These are phyloP conservation scores for Selenia dentaria DNA, from an alignment of 2,888 invertebrate species.

Conservation along the genomic window DNA sequence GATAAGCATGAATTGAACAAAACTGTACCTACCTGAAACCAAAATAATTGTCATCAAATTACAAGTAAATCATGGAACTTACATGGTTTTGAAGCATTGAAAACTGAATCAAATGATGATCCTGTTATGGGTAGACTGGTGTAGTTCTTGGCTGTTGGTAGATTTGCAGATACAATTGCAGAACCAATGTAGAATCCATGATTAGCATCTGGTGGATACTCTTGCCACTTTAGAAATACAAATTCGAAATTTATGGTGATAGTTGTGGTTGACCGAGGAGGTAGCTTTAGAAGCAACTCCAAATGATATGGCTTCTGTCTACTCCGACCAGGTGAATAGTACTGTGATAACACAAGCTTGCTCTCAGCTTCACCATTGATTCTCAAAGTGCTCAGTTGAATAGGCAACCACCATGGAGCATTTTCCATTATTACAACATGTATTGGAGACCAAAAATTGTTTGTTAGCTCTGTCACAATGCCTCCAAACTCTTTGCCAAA, in stretches of 20 bases:
- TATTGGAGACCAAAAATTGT: slow-evolving; percentile 90
- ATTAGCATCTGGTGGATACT: slow-evolving; percentile 99
- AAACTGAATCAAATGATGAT: slow-evolving; percentile 86
- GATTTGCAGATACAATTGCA: slow-evolving; percentile 90
- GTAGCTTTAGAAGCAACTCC: slow-evolving; percentile 92
- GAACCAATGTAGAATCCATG: slow-evolving; percentile 98
- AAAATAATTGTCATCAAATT: too few species aligned
- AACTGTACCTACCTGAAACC: too few species aligned
- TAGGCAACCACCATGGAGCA: slow-evolving; percentile 95
- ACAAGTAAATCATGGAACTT: too few species aligned
- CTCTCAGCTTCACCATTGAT: slow-evolving; percentile 86
- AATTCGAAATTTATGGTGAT: slow-evolving; percentile 96
- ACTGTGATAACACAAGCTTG: slow-evolving; percentile 83
- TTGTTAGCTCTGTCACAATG: slow-evolving; percentile 93
- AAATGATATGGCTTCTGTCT: slow-evolving; percentile 94
- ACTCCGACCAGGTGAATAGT: slow-evolving; percentile 91
- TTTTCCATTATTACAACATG: slow-evolving; percentile 94
- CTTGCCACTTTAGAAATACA: slow-evolving; percentile 98
- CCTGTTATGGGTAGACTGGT: slow-evolving; percentile 90
- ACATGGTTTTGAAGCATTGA: slow-evolving; percentile 86
- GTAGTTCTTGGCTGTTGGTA: slow-evolving; percentile 92
- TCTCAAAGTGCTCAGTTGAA: slow-evolving; percentile 95
- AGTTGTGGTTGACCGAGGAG: slow-evolving; percentile 91
- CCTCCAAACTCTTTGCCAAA: slow-evolving; percentile 97
- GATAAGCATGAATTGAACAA: too few species aligned